A percentile compares a stretch with the other conserved stretches of the same genome.
phyloP scores from a whole-genome alignment of 2,888 invertebrate species.

The Euproctis similis region DNA sequence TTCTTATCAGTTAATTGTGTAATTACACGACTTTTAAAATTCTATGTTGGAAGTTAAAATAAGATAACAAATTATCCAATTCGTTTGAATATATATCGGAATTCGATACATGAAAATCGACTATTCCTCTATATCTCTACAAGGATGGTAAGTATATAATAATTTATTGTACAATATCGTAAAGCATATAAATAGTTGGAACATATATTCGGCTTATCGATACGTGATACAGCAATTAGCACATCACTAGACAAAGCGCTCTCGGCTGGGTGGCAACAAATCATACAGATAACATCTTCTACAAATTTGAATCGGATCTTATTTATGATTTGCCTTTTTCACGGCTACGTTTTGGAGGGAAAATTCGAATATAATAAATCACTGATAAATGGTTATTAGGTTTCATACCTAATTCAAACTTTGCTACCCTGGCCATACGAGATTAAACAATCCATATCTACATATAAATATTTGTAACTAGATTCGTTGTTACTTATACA shows the following conservation, averaged over 20 bases:
- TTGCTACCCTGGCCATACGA: slow-evolving; percentile 36
- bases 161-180: slow-evolving; percentile 21
- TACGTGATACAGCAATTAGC: slow-evolving; percentile 61
- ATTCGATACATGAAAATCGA: too few species aligned
- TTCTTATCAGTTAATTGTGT: too few species aligned
- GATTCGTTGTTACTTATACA: too few species aligned
- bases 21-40: too few species aligned
- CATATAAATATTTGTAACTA: too few species aligned
- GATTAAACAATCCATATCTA: too few species aligned
- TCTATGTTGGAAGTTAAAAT: too few species aligned
- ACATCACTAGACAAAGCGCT: slow-evolving; percentile 70
- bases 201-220: slow-evolving; percentile 45
- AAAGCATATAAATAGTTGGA: slow-evolving; percentile 25
- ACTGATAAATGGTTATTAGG: slow-evolving; percentile 66
- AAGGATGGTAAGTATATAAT: slow-evolving; percentile 9
- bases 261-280: slow-evolving; percentile 73
- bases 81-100: too few species aligned
- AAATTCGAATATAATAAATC: slow-evolving; percentile 71
- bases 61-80: too few species aligned
- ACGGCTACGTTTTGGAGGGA: slow-evolving; percentile 72
- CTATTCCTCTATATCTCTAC: slow-evolving; percentile 6
- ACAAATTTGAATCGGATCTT: slow-evolving; percentile 78
- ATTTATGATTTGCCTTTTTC: slow-evolving; percentile 77
- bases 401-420: slow-evolving; percentile 55
- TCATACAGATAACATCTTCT: slow-evolving; percentile 75